Percentiles rank a stretch among this genome's conserved stretches.
Evolutionary conservation across 2,797 vertebrate species (phyloP).

Genomic region (Podargus strigoides): DNA sequence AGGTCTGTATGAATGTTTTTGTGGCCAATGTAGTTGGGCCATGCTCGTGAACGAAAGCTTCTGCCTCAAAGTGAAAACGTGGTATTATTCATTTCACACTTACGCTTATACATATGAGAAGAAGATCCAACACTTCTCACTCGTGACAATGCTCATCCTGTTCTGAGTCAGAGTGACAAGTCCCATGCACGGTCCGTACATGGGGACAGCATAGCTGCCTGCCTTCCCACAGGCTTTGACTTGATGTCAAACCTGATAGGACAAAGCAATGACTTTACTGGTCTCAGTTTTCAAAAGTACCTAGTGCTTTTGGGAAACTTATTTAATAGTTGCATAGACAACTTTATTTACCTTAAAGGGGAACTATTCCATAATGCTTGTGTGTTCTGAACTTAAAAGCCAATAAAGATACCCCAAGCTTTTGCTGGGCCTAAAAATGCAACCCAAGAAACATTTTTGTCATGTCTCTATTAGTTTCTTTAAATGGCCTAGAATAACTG

Average conservation of each 20-base stretch:
- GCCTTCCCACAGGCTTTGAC: neutral
- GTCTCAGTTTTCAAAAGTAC: neutral
- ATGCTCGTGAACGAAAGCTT: neutral
- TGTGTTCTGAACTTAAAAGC: neutral
- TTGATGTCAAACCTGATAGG: neutral
- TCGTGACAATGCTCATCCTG: neutral
- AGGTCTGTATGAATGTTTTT: neutral
- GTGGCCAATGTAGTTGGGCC: neutral
- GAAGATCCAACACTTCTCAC: neutral
- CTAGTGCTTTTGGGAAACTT: neutral
- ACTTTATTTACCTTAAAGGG: neutral
- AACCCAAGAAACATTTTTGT: neutral
- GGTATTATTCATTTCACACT: conserved; percentile 17
- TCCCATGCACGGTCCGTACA: neutral
- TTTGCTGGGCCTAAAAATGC: neutral
- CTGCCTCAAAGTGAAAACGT: conserved; percentile 18
- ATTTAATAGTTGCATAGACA: neutral
- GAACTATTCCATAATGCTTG: fast-evolving
- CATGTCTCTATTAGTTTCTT: neutral
- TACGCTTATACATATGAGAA: neutral
- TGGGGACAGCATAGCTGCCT: neutral
- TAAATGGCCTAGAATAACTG: neutral
- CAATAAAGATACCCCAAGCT: neutral
- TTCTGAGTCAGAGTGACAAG: conserved; percentile 13
- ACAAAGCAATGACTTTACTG: neutral